Base-by-base conservation (phyloP, 2,888 invertebrate species). In the Amiota minor region DNA sequence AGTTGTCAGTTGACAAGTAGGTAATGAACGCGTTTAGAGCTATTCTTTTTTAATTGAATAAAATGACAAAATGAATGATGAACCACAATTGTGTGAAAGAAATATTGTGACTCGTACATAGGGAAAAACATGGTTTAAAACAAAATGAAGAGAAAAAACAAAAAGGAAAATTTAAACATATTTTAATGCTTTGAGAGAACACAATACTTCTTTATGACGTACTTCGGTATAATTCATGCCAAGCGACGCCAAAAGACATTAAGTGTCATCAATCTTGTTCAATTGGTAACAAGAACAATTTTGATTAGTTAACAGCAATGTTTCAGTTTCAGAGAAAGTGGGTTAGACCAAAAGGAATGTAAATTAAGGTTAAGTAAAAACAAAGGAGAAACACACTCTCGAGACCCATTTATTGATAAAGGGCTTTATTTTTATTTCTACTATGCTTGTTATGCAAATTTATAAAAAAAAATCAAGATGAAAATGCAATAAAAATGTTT, bases 121-220 rank as follows among this genome's bases (percentile, higher is more conserved):
- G n/a, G n/a, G n/a, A 65, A 49, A 18, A 50, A 49, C 50, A 67
- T 20, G 47, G 16, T 59, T 59, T 59, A 46, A 45, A 62, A 81
- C 76, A 82, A 81, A 84, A 80, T 85, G 84, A 83, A 83, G 80
- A 84, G 71, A 81, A 74, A 82, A 85, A 86, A 86, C 72, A 81
- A 80, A 73, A 77, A 77, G 55, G 77, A 74, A 46, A 77, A 18
- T 18, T 65, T 70, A 59, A 59, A 8, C 59, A 59, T 18, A 20
- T 18, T 11, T 20, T 59, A 59, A 4, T 59, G 16, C 18, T 20
- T 20, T n/a, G 11, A 9, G 59, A 16, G 20, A 20, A 20, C 20
- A 20, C 10, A 20, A 20, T 59, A 20, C 10, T 20, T 20, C 47
- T 49, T 61, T 59, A 50, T 61, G 70, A 70, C 61, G 61, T 56